Evolutionary conservation across 2,113 vertebrate species (phyloP).

Genomic region (Pelecanoides urinatrix): DNA sequence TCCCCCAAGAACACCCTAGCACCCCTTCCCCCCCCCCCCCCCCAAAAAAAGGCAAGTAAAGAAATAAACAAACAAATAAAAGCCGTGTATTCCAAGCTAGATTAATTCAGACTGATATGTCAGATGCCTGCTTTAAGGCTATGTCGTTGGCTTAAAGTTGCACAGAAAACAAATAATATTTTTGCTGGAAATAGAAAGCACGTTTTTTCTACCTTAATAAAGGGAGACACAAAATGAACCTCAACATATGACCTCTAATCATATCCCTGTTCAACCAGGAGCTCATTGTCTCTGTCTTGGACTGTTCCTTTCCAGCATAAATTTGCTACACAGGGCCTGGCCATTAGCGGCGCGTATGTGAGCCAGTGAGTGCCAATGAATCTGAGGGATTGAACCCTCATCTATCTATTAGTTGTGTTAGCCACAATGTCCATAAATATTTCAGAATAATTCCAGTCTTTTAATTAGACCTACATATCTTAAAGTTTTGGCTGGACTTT

Average conservation of each 20-base stretch:
- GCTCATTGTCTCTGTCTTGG: neutral
- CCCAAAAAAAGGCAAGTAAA: neutral
- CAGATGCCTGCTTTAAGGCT: neutral
- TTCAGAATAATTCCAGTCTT: neutral
- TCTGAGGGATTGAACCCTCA: neutral
- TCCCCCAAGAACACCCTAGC: rapidly evolving
- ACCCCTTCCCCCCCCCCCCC: rapidly evolving
- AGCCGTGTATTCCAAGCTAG: neutral
- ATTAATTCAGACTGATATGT: neutral
- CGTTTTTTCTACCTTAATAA: neutral
- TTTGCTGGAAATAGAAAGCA: neutral
- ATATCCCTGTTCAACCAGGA: neutral
- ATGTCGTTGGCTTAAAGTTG: neutral
- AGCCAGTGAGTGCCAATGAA: neutral
- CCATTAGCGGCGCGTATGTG: rapidly evolving
- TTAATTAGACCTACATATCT: neutral
- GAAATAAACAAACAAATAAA: neutral
- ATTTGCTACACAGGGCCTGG: neutral
- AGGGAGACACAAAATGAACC: neutral
- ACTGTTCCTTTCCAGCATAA: neutral
- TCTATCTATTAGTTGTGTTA: neutral
- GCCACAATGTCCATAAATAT: too few relatives aligned
- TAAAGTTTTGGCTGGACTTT: neutral
- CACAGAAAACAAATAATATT: neutral
- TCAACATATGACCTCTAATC: neutral